Conservation (phyloP, 2,113 vertebrate species). For the Calyptomena viridis region DNA sequence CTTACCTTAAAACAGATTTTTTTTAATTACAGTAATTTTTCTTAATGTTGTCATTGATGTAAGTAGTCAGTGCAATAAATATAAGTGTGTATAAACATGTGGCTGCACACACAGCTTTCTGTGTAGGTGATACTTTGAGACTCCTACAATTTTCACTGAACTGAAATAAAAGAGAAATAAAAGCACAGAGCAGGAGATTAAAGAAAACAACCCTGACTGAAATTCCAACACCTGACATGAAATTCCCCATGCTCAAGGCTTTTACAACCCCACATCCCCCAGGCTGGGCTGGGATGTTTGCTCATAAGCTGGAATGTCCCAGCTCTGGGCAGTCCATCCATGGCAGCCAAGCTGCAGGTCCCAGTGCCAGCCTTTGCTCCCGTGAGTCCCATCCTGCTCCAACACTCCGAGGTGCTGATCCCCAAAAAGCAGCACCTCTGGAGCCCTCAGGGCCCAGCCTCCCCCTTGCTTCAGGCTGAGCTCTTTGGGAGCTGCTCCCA, state of each 20-base stretch:
- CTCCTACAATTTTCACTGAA: background rate
- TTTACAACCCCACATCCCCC: background rate
- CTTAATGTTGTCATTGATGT: background rate
- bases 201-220: background rate
- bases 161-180: background rate
- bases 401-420: too few relatives aligned
- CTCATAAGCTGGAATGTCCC: too few relatives aligned
- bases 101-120: background rate
- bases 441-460: too few relatives aligned
- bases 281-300: too few relatives aligned
- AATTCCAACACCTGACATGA: background rate
- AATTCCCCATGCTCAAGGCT: background rate
- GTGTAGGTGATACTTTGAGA: background rate
- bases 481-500: too few relatives aligned
- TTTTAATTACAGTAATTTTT: background rate
- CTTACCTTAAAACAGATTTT: background rate
- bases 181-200: background rate
- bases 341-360: too few relatives aligned
- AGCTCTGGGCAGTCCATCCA: too few relatives aligned
- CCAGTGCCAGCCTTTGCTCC: too few relatives aligned
- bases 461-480: too few relatives aligned
- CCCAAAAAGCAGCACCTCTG: too few relatives aligned
- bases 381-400: too few relatives aligned
- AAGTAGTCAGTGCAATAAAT: background rate
- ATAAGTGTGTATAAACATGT: background rate